phyloP scores from a whole-genome alignment of 2,113 vertebrate species.

The Pterocles gutturalis region DNA sequence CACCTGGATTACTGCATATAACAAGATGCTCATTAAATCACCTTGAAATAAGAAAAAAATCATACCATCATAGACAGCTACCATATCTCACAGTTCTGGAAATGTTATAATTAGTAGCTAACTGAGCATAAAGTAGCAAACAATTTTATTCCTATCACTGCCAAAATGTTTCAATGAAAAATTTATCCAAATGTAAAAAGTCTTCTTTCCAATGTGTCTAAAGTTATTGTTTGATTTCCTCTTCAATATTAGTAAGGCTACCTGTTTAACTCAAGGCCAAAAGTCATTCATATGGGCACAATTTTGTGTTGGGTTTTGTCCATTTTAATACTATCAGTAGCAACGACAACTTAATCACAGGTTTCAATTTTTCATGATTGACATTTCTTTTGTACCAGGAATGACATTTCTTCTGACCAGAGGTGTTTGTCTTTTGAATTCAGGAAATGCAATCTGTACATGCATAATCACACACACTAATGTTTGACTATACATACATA shows the following conservation, averaged over 20 bases:
- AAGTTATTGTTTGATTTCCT: not conserved
- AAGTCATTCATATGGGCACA: not conserved
- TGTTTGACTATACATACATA: not conserved
- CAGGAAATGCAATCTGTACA: not conserved
- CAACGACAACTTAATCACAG: not conserved
- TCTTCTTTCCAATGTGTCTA: not conserved
- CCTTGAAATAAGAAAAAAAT: not conserved
- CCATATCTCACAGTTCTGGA: not conserved
- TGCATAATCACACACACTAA: not conserved
- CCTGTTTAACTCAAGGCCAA: not conserved
- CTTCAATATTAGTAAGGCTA: not conserved
- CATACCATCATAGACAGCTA: not conserved
- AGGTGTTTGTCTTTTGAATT: not conserved
- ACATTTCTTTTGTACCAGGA: not conserved
- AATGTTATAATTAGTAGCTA: not conserved
- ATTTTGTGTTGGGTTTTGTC: not conserved
- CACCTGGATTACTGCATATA: not conserved
- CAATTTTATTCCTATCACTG: not conserved
- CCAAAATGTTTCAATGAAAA: not conserved
- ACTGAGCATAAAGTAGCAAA: not conserved
- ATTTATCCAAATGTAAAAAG: not conserved
- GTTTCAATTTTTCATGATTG: not conserved
- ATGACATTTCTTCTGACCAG: not conserved
- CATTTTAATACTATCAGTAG: not conserved
- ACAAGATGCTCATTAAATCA: not conserved